phyloP scores from a whole-genome alignment of 2,888 invertebrate species.

The Xestia xanthographa region DNA sequence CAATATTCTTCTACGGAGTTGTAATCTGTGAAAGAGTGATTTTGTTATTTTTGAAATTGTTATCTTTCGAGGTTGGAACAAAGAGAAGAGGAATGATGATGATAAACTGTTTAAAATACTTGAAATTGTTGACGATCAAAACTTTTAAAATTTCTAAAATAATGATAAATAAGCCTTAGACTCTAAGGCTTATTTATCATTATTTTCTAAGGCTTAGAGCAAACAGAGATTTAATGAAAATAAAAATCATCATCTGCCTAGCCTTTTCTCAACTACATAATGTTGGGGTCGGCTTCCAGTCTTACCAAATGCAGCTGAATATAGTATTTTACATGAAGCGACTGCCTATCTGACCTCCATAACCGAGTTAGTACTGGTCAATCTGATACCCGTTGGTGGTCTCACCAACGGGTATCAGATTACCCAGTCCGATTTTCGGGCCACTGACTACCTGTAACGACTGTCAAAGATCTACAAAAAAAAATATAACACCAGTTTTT shows the following conservation, averaged over 20 bases:
- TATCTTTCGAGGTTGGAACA: neutral
- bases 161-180: neutral
- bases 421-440: too few species aligned
- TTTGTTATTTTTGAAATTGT: neutral
- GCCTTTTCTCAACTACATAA: too few species aligned
- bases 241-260: too few species aligned
- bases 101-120: neutral
- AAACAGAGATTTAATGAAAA: neutral
- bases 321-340: too few species aligned
- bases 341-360: too few species aligned
- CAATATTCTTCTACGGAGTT: conserved; percentile 89
- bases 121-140: neutral
- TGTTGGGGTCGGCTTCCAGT: too few species aligned
- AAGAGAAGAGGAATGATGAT: neutral
- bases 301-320: too few species aligned
- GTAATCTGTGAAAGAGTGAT: conserved; percentile 76
- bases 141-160: neutral
- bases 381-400: too few species aligned
- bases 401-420: too few species aligned
- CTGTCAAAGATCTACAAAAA: neutral
- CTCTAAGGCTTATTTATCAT: too few species aligned
- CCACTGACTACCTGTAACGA: too few species aligned
- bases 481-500: neutral
- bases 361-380: too few species aligned
- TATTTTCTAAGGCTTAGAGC: neutral